Evolutionary conservation across 1,140 invertebrate genomes (phyloP).

Genomic region (Drosophila pectinifera): DNA sequence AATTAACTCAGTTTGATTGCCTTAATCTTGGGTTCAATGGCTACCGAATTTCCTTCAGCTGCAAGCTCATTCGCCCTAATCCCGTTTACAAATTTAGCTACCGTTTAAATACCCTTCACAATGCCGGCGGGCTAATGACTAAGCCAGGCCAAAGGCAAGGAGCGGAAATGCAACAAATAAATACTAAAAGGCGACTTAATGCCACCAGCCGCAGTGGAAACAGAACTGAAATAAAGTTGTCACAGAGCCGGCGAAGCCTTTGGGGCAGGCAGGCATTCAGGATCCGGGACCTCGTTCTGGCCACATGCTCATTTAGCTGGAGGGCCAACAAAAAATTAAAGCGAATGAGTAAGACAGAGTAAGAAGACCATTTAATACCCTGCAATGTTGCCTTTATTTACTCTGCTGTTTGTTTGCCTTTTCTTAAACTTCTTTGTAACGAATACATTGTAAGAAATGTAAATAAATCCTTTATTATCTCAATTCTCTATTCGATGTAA

Average conservation of each 20-base stretch:
- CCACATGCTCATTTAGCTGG: constrained; percentile 73
- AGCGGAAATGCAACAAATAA: constrained; percentile 79
- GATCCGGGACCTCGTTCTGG: constrained; percentile 30
- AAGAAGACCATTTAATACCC: neutral
- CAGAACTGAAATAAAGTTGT: constrained; percentile 74
- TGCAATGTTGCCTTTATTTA: neutral
- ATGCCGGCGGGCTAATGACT: constrained; percentile 65
- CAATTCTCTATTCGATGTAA: neutral
- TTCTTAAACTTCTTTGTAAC: too few species aligned
- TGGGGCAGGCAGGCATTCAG: constrained; percentile 19
- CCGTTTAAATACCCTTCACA: constrained; percentile 59
- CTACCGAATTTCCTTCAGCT: constrained; percentile 24
- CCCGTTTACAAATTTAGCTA: constrained; percentile 49
- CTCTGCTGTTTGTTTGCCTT: neutral
- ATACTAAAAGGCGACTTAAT: constrained; percentile 69
- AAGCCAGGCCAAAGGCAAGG: constrained; percentile 48
- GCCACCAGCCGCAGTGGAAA: constrained; percentile 46
- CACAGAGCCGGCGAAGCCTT: constrained; percentile 52
- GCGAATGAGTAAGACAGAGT: neutral
- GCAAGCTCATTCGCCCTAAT: constrained; percentile 25
- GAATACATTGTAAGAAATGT: too few species aligned
- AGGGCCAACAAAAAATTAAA: constrained; percentile 30
- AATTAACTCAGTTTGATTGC: constrained; percentile 37
- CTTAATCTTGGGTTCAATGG: constrained; percentile 12
- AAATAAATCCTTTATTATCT: too few species aligned